Evolutionary conservation across 1,140 invertebrate species (phyloP).

Genomic region (Atta colombica): DNA sequence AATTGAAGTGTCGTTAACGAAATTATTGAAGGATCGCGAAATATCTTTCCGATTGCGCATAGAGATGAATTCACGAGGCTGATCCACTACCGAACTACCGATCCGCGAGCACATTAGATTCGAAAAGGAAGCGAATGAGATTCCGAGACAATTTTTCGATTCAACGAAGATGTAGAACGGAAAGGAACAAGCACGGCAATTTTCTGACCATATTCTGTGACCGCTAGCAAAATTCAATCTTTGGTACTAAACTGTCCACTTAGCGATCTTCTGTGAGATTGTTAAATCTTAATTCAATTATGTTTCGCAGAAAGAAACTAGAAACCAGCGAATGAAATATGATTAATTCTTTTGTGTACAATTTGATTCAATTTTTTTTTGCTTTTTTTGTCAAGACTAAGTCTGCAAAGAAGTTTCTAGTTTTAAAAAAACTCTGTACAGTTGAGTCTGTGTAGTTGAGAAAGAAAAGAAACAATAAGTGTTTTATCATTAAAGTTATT

Average conservation of each 20-base stretch:
- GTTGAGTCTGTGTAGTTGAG: background rate
- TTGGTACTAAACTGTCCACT: constrained; percentile 4
- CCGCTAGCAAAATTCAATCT: constrained; percentile 2
- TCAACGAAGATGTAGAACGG: background rate
- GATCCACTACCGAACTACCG: constrained; percentile 6
- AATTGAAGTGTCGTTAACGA: constrained; percentile 10
- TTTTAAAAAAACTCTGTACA: background rate
- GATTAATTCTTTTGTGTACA: background rate
- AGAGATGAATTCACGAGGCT: constrained; percentile 5
- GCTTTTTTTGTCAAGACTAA: background rate
- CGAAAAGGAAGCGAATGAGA: constrained; percentile 28
- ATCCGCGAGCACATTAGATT: background rate
- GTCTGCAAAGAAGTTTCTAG: background rate
- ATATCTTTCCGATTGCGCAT: background rate
- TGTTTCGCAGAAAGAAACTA: background rate
- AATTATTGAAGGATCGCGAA: background rate
- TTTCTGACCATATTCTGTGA: background rate
- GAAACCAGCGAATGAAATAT: background rate
- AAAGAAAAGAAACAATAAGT: background rate
- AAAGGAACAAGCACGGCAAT: constrained; percentile 2
- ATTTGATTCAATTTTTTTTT: background rate
- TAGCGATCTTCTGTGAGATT: constrained; percentile 1
- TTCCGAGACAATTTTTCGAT: constrained; percentile 6
- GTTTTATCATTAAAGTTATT: background rate
- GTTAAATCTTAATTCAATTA: constrained; percentile 38